These are phyloP conservation scores for Coracopsis vasa DNA, from an alignment of 2,113 vertebrate genomes.

Conservation along the genomic window DNA sequence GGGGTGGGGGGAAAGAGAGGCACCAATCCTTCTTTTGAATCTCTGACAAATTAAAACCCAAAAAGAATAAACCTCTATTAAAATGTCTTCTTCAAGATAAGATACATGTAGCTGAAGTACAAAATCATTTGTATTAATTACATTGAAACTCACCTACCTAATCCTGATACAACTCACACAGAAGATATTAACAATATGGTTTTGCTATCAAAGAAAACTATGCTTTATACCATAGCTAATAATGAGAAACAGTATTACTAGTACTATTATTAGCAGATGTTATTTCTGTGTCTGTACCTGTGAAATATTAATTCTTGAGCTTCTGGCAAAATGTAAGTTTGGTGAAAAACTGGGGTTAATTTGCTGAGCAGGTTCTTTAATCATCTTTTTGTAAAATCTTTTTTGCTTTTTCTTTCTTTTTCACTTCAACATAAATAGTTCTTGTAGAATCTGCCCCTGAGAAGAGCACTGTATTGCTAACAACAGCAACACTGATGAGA, in stretches of 20 bases:
- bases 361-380: background rate
- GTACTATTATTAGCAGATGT: background rate
- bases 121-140: slow-evolving; percentile 7
- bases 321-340: background rate
- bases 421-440: background rate
- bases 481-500: background rate
- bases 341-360: background rate
- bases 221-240: background rate
- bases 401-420: background rate
- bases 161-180: background rate
- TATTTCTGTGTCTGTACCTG: background rate
- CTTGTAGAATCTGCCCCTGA: background rate
- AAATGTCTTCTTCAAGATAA: background rate
- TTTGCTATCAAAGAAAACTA: background rate
- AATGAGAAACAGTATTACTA: background rate
- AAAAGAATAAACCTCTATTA: background rate
- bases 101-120: background rate
- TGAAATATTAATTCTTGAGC: background rate
- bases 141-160: background rate
- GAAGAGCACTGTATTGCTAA: background rate
- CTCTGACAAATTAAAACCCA: background rate
- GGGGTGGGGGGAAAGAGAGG: background rate
- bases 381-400: background rate
- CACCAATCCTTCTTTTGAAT: background rate
- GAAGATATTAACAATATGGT: background rate